A percentile compares a stretch with the other conserved stretches of the same genome.
These are phyloP conservation scores for Corbicula japonica DNA, from an alignment of 2,888 invertebrate genomes.

Conservation along the genomic window DNA sequence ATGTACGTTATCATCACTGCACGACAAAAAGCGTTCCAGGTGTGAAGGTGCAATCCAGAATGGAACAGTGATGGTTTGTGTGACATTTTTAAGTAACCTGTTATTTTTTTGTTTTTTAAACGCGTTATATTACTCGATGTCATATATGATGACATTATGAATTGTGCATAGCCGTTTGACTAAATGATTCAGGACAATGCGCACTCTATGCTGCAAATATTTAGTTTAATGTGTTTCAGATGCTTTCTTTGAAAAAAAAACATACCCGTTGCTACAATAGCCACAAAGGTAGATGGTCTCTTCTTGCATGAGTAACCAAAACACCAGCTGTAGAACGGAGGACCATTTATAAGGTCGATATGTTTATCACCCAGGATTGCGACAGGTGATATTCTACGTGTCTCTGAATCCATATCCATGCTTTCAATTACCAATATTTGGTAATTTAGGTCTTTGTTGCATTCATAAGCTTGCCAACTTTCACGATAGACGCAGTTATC, in stretches of 20 bases:
- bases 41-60: no score
- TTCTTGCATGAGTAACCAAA: constrained; percentile 81
- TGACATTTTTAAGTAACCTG: no score
- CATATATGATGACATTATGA: background rate
- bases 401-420: constrained; percentile 84
- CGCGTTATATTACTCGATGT: background rate
- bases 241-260: background rate
- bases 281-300: constrained; percentile 82
- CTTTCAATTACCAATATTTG: constrained; percentile 82
- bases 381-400: constrained; percentile 82
- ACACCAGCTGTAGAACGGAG: constrained; percentile 86
- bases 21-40: no score
- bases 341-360: constrained; percentile 85
- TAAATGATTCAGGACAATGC: no score
- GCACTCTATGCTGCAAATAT: no score
- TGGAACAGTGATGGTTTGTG: no score
- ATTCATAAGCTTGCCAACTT: constrained; percentile 80
- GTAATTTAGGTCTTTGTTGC: constrained; percentile 74
- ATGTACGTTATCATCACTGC: no score
- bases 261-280: constrained; percentile 80
- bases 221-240: background rate
- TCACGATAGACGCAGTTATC: constrained; percentile 65
- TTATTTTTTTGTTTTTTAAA: no score
- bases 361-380: constrained; percentile 70
- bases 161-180: no score